Percentiles rank a stretch among this genome's conserved stretches.
Conservation (phyloP, 2,888 invertebrate genomes). For the Eristalis tenax region DNA sequence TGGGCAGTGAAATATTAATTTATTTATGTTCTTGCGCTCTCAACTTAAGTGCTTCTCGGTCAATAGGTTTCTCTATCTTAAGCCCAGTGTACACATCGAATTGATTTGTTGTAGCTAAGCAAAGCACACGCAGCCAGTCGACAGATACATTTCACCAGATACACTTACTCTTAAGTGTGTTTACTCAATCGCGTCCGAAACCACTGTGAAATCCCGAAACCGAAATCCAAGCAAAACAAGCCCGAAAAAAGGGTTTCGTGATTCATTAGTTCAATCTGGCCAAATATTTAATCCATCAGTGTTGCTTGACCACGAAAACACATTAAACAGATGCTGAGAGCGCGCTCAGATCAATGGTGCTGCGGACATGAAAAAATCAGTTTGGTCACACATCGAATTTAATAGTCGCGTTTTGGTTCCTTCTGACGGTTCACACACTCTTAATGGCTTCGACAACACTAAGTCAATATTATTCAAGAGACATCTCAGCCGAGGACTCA, state of each 20-base stretch:
- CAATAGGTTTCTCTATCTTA: constrained; percentile 56
- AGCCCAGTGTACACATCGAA: constrained; percentile 60
- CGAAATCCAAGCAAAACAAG: constrained; percentile 28
- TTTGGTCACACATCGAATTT: constrained; percentile 55
- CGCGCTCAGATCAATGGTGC: constrained; percentile 47
- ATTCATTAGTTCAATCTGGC: constrained; percentile 55
- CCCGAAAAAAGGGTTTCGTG: constrained; percentile 58
- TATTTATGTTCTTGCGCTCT: constrained; percentile 68
- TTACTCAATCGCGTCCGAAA: constrained; percentile 47
- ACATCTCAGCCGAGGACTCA: constrained; percentile 21
- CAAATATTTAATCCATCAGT: constrained; percentile 70
- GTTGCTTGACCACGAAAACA: constrained; percentile 63
- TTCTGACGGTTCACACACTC: constrained; percentile 17
- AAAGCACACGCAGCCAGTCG: constrained; percentile 56
- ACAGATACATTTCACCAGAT: constrained; percentile 70
- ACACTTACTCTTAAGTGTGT: constrained; percentile 71
- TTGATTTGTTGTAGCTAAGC: constrained; percentile 70
- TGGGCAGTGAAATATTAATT: constrained; percentile 70
- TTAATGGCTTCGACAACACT: constrained; percentile 63
- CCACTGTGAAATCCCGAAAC: constrained; percentile 42
- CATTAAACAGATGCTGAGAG: constrained; percentile 66
- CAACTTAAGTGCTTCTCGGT: constrained; percentile 67
- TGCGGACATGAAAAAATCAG: constrained; percentile 60
- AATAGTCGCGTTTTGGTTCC: constrained; percentile 14
- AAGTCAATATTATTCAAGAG: constrained; percentile 52